A percentile compares a stretch with the other conserved stretches of the same genome.
These are phyloP conservation scores for Apodemia zela DNA, from an alignment of 2,888 invertebrate genomes.

Conservation along the genomic window DNA sequence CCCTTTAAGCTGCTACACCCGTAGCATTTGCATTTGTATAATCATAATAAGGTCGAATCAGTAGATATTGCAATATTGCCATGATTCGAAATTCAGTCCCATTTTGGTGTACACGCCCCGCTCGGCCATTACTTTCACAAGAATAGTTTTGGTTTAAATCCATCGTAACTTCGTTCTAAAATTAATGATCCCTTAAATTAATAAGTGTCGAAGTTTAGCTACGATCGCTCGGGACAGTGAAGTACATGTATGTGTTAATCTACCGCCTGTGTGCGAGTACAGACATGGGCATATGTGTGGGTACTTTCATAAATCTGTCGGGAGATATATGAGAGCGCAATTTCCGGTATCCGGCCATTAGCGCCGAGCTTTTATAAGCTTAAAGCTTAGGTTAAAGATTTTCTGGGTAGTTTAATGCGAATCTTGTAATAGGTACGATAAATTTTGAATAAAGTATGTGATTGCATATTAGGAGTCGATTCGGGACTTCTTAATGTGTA, in stretches of 20 bases:
- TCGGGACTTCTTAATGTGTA: slow-evolving; percentile 78
- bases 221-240: slow-evolving; percentile 33
- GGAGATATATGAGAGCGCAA: slow-evolving; percentile 94
- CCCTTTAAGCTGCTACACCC: slow-evolving; percentile 51
- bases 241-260: slow-evolving; percentile 38
- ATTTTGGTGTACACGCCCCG: neutral
- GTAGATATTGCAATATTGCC: neutral
- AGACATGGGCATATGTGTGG: slow-evolving; percentile 79
- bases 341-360: slow-evolving; percentile 95
- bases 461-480: slow-evolving; percentile 79
- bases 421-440: slow-evolving; percentile 80
- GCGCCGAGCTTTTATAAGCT: slow-evolving; percentile 84
- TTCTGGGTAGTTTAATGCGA: slow-evolving; percentile 81
- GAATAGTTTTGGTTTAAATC: slow-evolving; percentile 36
- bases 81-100: neutral
- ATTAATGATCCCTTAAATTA: slow-evolving; percentile 73
- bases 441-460: slow-evolving; percentile 80
- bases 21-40: slow-evolving; percentile 46
- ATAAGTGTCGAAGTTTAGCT: slow-evolving; percentile 73
- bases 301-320: slow-evolving; percentile 95
- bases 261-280: slow-evolving; percentile 50
- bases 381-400: slow-evolving; percentile 81
- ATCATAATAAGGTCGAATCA: slow-evolving; percentile 19
- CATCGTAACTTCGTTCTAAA: slow-evolving; percentile 50
- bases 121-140: slow-evolving; percentile 11